phyloP scores from a whole-genome alignment of 1,140 invertebrate genomes.

The Acyrthosiphon pisum region DNA sequence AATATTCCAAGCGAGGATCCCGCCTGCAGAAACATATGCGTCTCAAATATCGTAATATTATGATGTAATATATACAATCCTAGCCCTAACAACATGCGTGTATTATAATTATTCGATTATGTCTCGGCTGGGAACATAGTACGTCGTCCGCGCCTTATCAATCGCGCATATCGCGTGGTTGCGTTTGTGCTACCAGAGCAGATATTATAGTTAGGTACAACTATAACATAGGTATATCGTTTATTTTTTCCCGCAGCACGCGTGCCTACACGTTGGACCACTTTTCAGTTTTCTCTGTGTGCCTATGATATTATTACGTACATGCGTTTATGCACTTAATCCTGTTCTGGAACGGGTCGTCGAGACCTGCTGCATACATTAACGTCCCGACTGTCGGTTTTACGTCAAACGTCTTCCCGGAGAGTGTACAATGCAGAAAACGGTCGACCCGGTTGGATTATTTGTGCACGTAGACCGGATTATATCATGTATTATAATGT shows the following conservation, averaged over 20 bases:
- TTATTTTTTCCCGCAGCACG: not conserved
- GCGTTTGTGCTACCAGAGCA: too few relatives aligned
- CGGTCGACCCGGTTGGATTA: not conserved
- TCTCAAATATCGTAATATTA: too few relatives aligned
- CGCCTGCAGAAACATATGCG: too few relatives aligned
- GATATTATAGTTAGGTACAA: too few relatives aligned
- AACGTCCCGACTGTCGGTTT: constrained; percentile 30
- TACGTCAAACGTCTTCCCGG: not conserved
- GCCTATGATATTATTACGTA: not conserved
- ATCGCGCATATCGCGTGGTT: not conserved
- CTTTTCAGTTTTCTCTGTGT: not conserved
- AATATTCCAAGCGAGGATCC: too few relatives aligned
- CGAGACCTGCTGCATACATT: constrained; percentile 12
- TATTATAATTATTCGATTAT: too few relatives aligned
- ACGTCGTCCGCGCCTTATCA: not conserved
- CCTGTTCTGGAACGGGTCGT: constrained; percentile 28
- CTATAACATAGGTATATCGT: not conserved
- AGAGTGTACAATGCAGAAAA: not conserved
- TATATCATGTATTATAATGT: not conserved
- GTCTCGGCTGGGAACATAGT: not conserved
- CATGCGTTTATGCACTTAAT: constrained; percentile 37
- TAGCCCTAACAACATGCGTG: too few relatives aligned
- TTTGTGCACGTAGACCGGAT: not conserved
- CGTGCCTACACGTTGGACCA: not conserved
- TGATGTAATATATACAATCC: too few relatives aligned